Percentiles rank a stretch among this genome's conserved stretches.
Conservation (phyloP, 1,140 invertebrate species). For the Zophobas atratus region DNA sequence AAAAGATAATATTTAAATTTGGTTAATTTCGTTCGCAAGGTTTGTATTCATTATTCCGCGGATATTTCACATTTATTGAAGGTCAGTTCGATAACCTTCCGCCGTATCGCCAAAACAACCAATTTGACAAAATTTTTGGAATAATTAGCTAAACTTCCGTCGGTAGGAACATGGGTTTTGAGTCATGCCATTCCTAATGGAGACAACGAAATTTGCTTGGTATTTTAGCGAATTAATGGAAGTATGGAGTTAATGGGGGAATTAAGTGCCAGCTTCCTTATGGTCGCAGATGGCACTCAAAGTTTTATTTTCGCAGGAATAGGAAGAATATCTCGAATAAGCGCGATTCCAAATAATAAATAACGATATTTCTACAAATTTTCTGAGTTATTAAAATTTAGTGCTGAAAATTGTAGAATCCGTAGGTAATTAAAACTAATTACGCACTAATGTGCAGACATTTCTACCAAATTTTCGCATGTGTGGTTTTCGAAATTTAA, state of each 20-base stretch:
- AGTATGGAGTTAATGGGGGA: neutral
- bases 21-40: conserved; percentile 48
- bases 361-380: too few species aligned
- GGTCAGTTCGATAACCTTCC: conserved; percentile 57
- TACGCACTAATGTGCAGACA: too few species aligned
- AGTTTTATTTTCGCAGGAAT: neutral
- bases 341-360: too few species aligned
- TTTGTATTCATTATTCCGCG: conserved; percentile 50
- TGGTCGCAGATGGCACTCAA: neutral
- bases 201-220: neutral
- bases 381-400: too few species aligned
- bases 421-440: too few species aligned
- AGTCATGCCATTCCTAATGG: neutral
- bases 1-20: conserved; percentile 57
- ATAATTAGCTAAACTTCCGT: conserved; percentile 29
- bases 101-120: conserved; percentile 48
- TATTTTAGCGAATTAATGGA: neutral
- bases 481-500: too few species aligned
- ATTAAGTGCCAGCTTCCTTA: neutral
- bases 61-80: conserved; percentile 54
- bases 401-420: too few species aligned
- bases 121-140: conserved; percentile 46
- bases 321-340: conserved; percentile 1
- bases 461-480: too few species aligned
- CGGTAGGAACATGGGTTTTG: neutral